Evolutionary conservation across 2,888 invertebrate genomes (phyloP), one percentile per base, ranked within the genome.

Genomic region (Volucella inflata): DNA sequence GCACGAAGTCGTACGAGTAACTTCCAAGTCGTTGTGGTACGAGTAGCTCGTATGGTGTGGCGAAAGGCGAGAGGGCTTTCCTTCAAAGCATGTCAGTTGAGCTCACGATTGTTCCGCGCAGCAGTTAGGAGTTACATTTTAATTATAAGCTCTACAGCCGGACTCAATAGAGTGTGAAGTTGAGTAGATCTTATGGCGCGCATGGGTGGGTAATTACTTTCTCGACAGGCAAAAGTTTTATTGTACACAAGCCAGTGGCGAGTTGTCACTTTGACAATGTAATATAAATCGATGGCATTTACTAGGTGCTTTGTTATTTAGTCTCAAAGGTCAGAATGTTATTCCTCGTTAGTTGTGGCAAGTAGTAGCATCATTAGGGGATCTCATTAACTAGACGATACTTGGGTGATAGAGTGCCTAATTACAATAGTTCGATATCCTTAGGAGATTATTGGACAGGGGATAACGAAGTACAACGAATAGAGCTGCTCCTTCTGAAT

Each of bases 41-140:
- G 30, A 30, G 17, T 12, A 11, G 42, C 6, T 40, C 1, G 60
- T 16, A 30, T 51, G 57, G 38, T 42, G 67, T 42, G 53, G 72
- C 42, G 42, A 38, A 38, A 50, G 78, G 48, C 40, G 75, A 40
- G 76, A 53, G 70, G 71, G 55, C 71, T 72, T 77, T 81, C 72
- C 85, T 68, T 77, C 76, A 81, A 76, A 85, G 85, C 85, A 76
- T 81, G 85, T 85, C 85, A 72, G 85, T 77, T 36, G 71, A 81
- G 48, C 85, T 85, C 85, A 85, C 85, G 85, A 85, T 68, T 70
- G 51, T 77, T 65, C 16, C 46, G 55, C 59, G 16, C 36, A 21
- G 55, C 60, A 48, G 51, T 72, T 80, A 42, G 21, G 62, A 72
- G 85, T 85, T 30, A 85, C 85, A 85, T 85, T 85, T 85, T 85